phyloP scores from a whole-genome alignment of 2,797 vertebrate species.

The Phalloptychus januarius region DNA sequence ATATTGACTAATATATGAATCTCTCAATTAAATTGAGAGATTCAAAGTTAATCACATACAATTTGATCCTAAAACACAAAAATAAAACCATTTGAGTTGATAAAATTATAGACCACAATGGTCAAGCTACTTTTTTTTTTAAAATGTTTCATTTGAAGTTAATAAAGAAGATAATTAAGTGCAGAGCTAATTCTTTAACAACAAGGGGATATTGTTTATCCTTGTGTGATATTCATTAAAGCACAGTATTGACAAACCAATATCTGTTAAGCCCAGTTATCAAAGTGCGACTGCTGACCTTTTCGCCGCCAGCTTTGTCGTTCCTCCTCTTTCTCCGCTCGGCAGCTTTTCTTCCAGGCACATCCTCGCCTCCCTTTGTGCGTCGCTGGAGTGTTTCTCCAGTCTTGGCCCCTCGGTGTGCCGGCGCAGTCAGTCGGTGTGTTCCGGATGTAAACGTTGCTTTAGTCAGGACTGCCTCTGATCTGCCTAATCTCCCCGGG shows the following conservation, averaged over 20 bases:
- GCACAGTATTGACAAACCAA: constrained; percentile 44
- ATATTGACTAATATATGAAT: no score
- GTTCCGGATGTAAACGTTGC: constrained; percentile 70
- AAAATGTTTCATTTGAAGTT: neutral
- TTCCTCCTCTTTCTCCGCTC: constrained; percentile 26
- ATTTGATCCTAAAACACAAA: neutral
- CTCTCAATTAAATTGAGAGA: neutral
- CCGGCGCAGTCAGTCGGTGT: constrained; percentile 59
- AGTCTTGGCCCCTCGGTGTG: constrained; percentile 61
- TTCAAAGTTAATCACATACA: neutral
- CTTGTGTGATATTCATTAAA: constrained; percentile 51
- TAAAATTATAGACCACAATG: neutral
- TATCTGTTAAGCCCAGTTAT: constrained; percentile 54
- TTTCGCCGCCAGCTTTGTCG: constrained; percentile 57
- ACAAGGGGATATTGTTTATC: constrained; percentile 5
- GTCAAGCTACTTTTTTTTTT: neutral
- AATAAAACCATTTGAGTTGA: neutral
- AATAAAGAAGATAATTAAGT: constrained; percentile 14
- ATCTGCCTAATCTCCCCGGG: constrained; percentile 76
- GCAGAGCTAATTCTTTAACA: constrained; percentile 1
- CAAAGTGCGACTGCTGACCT: constrained; percentile 70
- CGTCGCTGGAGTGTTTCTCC: constrained; percentile 46
- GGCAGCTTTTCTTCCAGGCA: constrained; percentile 50
- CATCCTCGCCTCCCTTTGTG: constrained; percentile 53
- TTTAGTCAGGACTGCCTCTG: constrained; percentile 74